A percentile compares a stretch with the other conserved stretches of the same genome.
Conservation (phyloP, 1,140 invertebrate species). For the Nephotettix cincticeps region DNA sequence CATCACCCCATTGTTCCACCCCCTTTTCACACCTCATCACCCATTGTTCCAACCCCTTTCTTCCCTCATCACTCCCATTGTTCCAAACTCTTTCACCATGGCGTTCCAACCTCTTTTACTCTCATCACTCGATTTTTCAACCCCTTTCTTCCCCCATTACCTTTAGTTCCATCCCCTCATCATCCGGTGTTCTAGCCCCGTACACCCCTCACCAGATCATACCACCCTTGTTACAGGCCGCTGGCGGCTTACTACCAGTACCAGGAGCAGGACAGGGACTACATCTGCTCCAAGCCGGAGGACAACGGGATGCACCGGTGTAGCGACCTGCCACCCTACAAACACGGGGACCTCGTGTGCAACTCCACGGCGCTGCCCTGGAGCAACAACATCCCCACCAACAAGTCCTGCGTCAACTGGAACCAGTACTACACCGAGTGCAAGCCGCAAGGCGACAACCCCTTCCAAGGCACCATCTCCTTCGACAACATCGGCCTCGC, state of each 20-base stretch:
- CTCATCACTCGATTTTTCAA: too few species aligned
- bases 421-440: conserved; percentile 98
- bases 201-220: too few species aligned
- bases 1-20: too few species aligned
- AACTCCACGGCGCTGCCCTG: conserved; percentile 53
- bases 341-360: conserved; percentile 56
- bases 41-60: too few species aligned
- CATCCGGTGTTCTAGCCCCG: too few species aligned
- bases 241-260: conserved; percentile 78
- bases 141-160: too few species aligned
- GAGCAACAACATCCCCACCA: conserved; percentile 51
- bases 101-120: too few species aligned
- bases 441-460: conserved; percentile 88
- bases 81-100: too few species aligned
- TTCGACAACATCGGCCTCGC: conserved; percentile 99
- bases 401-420: conserved; percentile 92
- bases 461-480: conserved; percentile 98
- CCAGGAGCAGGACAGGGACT: conserved; percentile 84
- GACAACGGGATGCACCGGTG: conserved; percentile 96
- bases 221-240: conserved; percentile 50
- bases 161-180: too few species aligned
- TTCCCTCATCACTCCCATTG: too few species aligned
- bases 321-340: conserved; percentile 77
- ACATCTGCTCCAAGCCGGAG: conserved; percentile 92
- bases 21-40: too few species aligned